Evolutionary conservation across 1,140 invertebrate genomes (phyloP), one percentile per base, ranked within the genome.

Genomic region (Trichonephila inaurata): DNA sequence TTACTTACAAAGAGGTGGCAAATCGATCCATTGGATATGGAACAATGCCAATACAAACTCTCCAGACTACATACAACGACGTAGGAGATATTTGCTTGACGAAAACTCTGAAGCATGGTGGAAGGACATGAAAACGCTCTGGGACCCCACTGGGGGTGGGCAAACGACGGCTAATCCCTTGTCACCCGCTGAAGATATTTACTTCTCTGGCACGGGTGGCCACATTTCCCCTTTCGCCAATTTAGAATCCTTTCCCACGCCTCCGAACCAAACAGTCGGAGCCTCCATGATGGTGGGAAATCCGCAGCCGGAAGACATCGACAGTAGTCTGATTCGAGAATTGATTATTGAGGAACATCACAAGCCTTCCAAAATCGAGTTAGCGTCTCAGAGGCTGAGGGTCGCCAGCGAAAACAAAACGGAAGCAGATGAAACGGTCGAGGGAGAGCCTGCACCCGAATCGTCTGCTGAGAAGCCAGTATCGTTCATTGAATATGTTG

Each of bases 291-390:
- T 72, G 61, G 51, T 51, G 2, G 83, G 61, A 19, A 40, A 33
- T 14, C 72, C 72, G 7, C 77, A 83, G 5, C 24, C 21, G 8
- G 10, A 61, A 24, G 44, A 85, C 72, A 44, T 92, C 5, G 90
- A 92, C 18, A n/a, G 58, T 18, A 62, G 16, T 12, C 28, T 92
- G 3, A 24, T 92, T 16, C 21, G 81, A 28, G 60, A 92, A 33
- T 14, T 66, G 33, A 92, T 92, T 24, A 92, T 92, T 2, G 90
- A 92, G 28, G 90, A 92, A 58, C 81, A 61, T 16, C 77, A 91
- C 40, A 83, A 40, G 24, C 90, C 90, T 0, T 92, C 90, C 19
- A 92, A 92, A 77, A 58, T 85, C 2, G 90, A 91, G 28, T 40
- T 91, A 3, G 90, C 28, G 0, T 60, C 90, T 1, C 58, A 85